Evolutionary conservation across 2,113 vertebrate species (phyloP).

Genomic region (Lasiurus borealis): DNA sequence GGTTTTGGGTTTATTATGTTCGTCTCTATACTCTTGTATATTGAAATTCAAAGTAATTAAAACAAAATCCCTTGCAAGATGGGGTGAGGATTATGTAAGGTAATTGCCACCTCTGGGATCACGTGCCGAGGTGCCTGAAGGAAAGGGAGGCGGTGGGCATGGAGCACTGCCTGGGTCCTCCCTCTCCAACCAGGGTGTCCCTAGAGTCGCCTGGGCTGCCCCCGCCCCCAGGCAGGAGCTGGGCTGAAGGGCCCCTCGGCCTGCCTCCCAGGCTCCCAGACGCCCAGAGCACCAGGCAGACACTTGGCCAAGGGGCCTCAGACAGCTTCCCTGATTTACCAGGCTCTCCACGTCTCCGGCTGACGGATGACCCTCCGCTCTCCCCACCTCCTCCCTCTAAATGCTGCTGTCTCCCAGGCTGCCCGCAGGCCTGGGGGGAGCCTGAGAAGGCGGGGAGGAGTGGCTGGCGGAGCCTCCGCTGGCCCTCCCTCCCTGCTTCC

Average conservation of each 20-base stretch:
- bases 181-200: not conserved
- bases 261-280: slow-evolving; percentile 1
- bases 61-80: not conserved
- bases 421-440: not conserved
- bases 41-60: slow-evolving; percentile 52
- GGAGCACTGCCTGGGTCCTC: not conserved
- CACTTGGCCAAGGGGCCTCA: not conserved
- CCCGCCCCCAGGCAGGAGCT: not conserved
- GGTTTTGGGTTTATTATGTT: not conserved
- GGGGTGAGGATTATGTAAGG: not conserved
- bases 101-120: not conserved
- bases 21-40: not conserved
- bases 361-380: slow-evolving; percentile 50
- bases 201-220: not conserved
- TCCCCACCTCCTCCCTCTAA: slow-evolving; percentile 9
- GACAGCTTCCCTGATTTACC: slow-evolving; percentile 60
- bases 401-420: slow-evolving; percentile 65
- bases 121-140: too few species aligned
- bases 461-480: not conserved
- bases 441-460: not conserved
- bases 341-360: slow-evolving; percentile 56
- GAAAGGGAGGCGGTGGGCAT: not conserved
- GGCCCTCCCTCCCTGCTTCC: not conserved
- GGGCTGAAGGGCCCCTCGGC: not conserved
- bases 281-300: not conserved